Base-by-base conservation (phyloP, 2,797 vertebrate species). In the Pantherophis vulpinus region DNA sequence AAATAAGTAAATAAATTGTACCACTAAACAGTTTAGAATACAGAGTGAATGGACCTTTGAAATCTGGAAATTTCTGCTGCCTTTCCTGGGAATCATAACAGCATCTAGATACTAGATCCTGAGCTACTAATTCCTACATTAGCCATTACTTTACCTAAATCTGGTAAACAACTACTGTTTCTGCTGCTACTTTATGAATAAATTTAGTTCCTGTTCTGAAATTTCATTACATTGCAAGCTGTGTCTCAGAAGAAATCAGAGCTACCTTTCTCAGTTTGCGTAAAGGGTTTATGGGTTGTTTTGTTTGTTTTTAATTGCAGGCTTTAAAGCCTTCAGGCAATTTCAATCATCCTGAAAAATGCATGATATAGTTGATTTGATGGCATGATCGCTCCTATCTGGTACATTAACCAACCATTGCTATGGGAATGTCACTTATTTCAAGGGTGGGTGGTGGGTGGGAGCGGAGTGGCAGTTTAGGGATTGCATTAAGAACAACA, bases 131-230 rank as follows among this genome's bases (percentile, higher is more conserved):
- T 87, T 55, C 61, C 32, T 70, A 37, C 25, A 37, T 87, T 51
- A 86, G 14, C 70, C 20, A 20, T 86, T 61, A 10, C 20, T 23
- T 74, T 54, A 61, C 70, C 47, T 51, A 32, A 14, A 2, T 63
- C 32, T 51, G 47, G 27, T 83, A 42, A 88, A 42, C 32, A 29
- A 27, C 23, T 79, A 29, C 58, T 29, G 32, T 60, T 42, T 18
- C 74, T 79, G 59, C 51, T 37, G 32, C 60, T 42, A 51, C 60
- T 54, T 42, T 20, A n/a, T 37, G 47, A 59, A 37, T 16, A 87
- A 47, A 90, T 94, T 90, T 91, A 88, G 66, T 42, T 88, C 88
- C 56, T 63, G 23, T 74, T 47, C 88, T 74, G 90, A 79, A 87
- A 87, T 86, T 90, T 93, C 90, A 87, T 74, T 93, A 51, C 70